phyloP scores from a whole-genome alignment of 1,140 invertebrate genomes.

The Saxidomus purpurata region DNA sequence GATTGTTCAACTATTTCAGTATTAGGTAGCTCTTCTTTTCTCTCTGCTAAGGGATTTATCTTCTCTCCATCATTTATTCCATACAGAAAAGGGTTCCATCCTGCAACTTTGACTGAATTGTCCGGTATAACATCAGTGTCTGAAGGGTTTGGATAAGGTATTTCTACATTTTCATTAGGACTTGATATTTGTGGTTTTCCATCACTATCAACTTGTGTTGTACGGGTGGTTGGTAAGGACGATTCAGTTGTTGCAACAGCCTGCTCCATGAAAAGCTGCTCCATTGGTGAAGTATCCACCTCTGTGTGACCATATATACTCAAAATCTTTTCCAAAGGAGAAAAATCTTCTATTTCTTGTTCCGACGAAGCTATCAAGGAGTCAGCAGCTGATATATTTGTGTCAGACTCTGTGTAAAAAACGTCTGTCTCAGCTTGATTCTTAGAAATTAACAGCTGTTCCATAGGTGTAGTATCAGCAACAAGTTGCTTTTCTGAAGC shows the following conservation, averaged over 20 bases:
- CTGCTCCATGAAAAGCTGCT: constrained; percentile 13
- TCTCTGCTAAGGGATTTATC: background rate
- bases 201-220: background rate
- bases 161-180: background rate
- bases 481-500: background rate
- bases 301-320: background rate
- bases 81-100: background rate
- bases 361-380: background rate
- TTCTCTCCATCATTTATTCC: background rate
- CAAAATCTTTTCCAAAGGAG: background rate
- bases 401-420: background rate
- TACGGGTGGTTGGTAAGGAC: too few species aligned
- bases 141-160: background rate
- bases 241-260: background rate
- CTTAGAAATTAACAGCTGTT: background rate
- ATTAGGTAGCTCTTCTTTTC: background rate
- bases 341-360: background rate
- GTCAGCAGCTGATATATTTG: background rate
- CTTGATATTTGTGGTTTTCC: background rate
- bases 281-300: background rate
- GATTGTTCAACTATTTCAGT: background rate
- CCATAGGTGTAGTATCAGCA: background rate
- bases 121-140: background rate
- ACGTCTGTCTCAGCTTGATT: background rate
- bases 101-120: background rate